Conservation (phyloP, 2,888 invertebrate genomes). For the Mythimna lalbum region DNA sequence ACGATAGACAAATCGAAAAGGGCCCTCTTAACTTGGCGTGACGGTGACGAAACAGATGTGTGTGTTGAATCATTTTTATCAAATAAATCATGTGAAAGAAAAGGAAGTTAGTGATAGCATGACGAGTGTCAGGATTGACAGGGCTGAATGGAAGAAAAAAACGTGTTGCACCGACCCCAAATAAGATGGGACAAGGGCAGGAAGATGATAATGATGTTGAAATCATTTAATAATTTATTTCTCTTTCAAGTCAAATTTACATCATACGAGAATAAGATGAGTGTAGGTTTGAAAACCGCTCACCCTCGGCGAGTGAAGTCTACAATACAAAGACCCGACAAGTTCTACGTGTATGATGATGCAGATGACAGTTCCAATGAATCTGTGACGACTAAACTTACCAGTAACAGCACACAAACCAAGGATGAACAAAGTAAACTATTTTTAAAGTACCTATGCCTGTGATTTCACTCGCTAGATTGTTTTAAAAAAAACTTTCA, state of each 20-base stretch:
- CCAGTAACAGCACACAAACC: constrained; percentile 78
- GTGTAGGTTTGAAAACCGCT: constrained; percentile 27
- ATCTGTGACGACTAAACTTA: constrained; percentile 38
- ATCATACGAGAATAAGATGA: constrained; percentile 29
- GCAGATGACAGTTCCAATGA: constrained; percentile 43
- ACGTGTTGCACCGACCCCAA: too few relatives aligned
- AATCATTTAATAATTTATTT: background rate
- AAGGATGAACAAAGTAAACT: constrained; percentile 24
- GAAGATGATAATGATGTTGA: too few relatives aligned
- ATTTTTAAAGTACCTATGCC: background rate
- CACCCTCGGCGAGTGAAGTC: constrained; percentile 15
- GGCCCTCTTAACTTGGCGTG: too few relatives aligned
- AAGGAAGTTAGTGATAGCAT: too few relatives aligned
- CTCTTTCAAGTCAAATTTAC: constrained; percentile 28
- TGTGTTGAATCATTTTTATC: background rate
- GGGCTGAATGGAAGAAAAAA: too few relatives aligned
- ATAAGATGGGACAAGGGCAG: too few relatives aligned
- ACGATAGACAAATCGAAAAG: too few relatives aligned
- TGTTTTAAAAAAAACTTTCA: too few relatives aligned
- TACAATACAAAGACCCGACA: constrained; percentile 1
- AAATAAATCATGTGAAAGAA: too few relatives aligned
- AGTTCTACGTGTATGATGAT: constrained; percentile 52
- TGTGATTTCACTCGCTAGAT: too few relatives aligned
- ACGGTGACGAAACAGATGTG: background rate
- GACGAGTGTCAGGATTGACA: too few relatives aligned